Conservation (phyloP, 1,140 invertebrate species). For the Copidosoma floridanum region DNA sequence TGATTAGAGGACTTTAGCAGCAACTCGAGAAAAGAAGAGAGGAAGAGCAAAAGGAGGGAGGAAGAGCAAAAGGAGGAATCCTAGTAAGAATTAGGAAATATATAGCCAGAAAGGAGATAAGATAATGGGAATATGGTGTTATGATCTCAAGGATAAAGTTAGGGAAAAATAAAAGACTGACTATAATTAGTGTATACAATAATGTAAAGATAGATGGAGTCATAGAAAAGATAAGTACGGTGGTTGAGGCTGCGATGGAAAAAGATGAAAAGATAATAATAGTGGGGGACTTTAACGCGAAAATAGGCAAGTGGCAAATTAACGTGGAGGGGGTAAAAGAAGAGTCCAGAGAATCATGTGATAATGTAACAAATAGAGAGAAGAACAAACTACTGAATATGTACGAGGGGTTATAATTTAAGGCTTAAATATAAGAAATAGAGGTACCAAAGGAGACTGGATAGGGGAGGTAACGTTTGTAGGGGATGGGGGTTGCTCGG, state of each 20-base stretch:
- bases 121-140: constrained; percentile 15
- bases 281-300: no score
- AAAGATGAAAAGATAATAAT: background rate
- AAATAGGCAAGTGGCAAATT: background rate
- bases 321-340: background rate
- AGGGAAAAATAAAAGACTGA: no score
- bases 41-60: constrained; percentile 10
- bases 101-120: background rate
- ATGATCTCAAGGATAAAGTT: background rate
- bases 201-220: no score
- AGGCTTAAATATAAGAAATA: background rate
- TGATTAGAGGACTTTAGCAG: background rate
- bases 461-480: background rate
- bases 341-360: no score
- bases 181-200: no score
- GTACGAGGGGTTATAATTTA: constrained; percentile 1
- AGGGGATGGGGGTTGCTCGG: background rate
- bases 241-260: background rate
- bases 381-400: background rate
- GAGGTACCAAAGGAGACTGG: background rate
- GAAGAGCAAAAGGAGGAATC: no score
- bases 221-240: background rate
- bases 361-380: background rate
- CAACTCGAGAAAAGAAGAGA: constrained; percentile 3
- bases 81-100: constrained; percentile 11